phyloP scores from a whole-genome alignment of 2,113 vertebrate species.

The Salvelinus fontinalis region DNA sequence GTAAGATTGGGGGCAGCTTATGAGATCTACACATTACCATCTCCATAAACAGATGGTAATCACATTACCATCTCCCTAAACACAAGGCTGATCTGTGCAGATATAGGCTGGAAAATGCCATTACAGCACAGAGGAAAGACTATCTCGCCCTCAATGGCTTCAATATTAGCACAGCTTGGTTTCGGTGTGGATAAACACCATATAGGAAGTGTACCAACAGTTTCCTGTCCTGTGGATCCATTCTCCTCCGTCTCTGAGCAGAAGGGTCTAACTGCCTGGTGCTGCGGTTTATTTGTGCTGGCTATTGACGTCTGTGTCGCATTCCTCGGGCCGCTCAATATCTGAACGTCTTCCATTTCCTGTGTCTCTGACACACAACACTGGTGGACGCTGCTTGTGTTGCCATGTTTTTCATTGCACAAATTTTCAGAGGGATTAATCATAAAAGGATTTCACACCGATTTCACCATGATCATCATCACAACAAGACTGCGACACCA shows the following conservation, averaged over 20 bases:
- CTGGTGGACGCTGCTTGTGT: slow-evolving; percentile 18
- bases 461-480: slow-evolving; percentile 6
- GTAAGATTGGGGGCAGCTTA: too few relatives aligned
- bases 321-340: slow-evolving; percentile 62
- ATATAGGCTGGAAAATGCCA: background rate
- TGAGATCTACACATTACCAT: too few relatives aligned
- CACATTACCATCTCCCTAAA: too few relatives aligned
- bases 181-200: slow-evolving; percentile 45
- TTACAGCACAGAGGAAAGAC: slow-evolving; percentile 19
- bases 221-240: slow-evolving; percentile 31
- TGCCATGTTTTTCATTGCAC: background rate
- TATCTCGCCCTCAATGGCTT: slow-evolving; percentile 37
- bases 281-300: slow-evolving; percentile 33
- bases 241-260: slow-evolving; percentile 15
- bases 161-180: slow-evolving; percentile 36
- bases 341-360: slow-evolving; percentile 57
- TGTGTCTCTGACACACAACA: slow-evolving; percentile 55
- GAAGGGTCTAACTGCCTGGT: slow-evolving; percentile 26
- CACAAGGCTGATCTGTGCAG: background rate
- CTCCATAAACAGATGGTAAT: too few relatives aligned
- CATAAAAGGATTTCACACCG: slow-evolving; percentile 17
- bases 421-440: slow-evolving; percentile 4
- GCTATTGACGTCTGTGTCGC: slow-evolving; percentile 65
- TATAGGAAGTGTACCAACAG: slow-evolving; percentile 45
- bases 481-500: background rate